Percentiles rank a stretch among this genome's conserved stretches.
Conservation (phyloP, 2,797 vertebrate species). For the Pseudochirops corinnae region DNA sequence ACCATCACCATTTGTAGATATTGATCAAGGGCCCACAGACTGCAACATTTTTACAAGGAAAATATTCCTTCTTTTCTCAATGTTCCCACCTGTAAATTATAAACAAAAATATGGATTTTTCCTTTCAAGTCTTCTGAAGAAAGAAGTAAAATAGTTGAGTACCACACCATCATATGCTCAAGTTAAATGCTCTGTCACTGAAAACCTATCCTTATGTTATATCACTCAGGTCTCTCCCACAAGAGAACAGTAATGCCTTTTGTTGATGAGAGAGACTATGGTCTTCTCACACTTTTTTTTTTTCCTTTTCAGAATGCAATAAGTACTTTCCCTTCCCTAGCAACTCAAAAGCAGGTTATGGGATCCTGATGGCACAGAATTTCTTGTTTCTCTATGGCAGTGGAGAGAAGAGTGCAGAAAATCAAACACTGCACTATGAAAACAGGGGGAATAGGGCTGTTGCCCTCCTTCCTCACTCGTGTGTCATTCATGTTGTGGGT, state of each 20-base stretch:
- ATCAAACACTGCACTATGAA: neutral
- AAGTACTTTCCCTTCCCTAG: neutral
- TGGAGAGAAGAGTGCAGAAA: neutral
- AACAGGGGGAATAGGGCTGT: neutral
- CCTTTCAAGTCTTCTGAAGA: neutral
- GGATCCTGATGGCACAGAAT: neutral
- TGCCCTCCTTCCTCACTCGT: neutral
- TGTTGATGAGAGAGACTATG: neutral
- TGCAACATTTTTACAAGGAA: constrained; percentile 5
- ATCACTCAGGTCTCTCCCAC: neutral
- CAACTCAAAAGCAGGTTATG: neutral
- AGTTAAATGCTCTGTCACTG: neutral
- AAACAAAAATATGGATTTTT: neutral
- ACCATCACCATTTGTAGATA: neutral
- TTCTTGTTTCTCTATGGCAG: neutral
- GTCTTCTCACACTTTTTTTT: neutral
- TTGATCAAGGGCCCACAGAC: neutral
- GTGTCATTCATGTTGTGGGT: neutral
- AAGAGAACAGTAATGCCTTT: neutral
- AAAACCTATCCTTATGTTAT: neutral
- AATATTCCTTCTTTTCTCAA: neutral
- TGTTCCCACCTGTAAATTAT: constrained; percentile 8
- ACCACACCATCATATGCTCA: neutral
- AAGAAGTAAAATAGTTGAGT: neutral
- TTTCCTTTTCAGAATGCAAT: neutral